These are phyloP conservation scores for Drosophila stalkeri DNA, from an alignment of 2,888 invertebrate genomes.

Conservation along the genomic window DNA sequence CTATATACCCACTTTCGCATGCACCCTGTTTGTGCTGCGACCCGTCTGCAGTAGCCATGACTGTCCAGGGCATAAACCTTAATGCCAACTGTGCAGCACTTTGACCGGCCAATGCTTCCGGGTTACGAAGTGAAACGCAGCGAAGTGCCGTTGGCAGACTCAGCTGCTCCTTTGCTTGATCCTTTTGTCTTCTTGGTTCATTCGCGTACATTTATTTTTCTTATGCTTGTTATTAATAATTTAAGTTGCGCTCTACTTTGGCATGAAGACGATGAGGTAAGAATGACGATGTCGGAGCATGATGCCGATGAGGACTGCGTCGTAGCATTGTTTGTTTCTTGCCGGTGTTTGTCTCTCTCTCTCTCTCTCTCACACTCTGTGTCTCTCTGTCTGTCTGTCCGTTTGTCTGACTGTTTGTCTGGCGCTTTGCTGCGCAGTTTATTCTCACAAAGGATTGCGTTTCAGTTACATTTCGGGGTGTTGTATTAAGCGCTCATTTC, in stretches of 20 bases:
- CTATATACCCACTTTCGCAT: slow-evolving; percentile 22
- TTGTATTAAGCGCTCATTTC: slow-evolving; percentile 69
- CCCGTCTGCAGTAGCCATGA: slow-evolving; percentile 27
- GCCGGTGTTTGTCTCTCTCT: slow-evolving; percentile 35
- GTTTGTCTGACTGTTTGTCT: slow-evolving; percentile 34
- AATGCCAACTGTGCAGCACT: slow-evolving; percentile 51
- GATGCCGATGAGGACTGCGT: slow-evolving; percentile 25
- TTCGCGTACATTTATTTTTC: slow-evolving; percentile 76
- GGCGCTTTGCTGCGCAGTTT: slow-evolving; percentile 31
- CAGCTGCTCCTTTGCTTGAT: slow-evolving; percentile 51
- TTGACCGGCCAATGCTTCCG: slow-evolving; percentile 57
- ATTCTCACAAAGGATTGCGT: slow-evolving; percentile 76
- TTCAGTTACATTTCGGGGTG: slow-evolving; percentile 67
- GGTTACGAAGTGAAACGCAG: slow-evolving; percentile 34
- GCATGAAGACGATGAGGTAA: slow-evolving; percentile 47
- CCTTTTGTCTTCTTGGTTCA: slow-evolving; percentile 56
- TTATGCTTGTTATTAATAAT: slow-evolving; percentile 80
- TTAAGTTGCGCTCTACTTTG: slow-evolving; percentile 73
- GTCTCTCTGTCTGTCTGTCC: slow-evolving; percentile 33
- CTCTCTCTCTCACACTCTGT: slow-evolving; percentile 38
- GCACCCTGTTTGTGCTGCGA: slow-evolving; percentile 3
- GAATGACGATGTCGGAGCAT: slow-evolving; percentile 17
- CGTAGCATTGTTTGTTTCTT: slow-evolving; percentile 50
- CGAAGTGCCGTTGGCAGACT: slow-evolving; percentile 34
- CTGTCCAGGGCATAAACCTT: slow-evolving; percentile 63